Evolutionary conservation across 2,797 vertebrate genomes (phyloP), one percentile per base, ranked within the genome.

Genomic region (Falco biarmicus): DNA sequence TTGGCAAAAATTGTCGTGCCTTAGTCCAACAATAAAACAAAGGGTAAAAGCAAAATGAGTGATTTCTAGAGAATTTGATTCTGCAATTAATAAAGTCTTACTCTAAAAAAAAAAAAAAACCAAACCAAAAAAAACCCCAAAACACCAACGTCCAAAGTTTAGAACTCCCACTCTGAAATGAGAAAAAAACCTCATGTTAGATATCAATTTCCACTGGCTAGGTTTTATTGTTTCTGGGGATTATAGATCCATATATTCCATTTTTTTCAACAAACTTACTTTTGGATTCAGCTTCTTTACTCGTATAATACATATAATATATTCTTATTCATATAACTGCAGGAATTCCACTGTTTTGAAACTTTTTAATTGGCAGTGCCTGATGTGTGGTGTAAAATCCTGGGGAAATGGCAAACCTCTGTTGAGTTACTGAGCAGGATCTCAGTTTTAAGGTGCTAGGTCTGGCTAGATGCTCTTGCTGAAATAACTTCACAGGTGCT

Each of bases 11-110:
- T 85, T 89, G 32, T 59, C 84, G 39, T 93, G 85, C 50, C 47
- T 95, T 89, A 68, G 22, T 80, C 75, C 69, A 94, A 74, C 73
- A 94, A 69, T 80, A 89, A 96, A 96, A 92, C 59, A 97, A 79
- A 89, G 51, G n/a, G 74, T 92, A 86, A 95, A 95, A 90, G 92
- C 66, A 97, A 96, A 96, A 93, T 56, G 80, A 90, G 63, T 75
- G 57, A 75, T 83, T 97, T 94, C 57, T 74, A 85, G 69, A 97
- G 80, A 92, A 89, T 95, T 92, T 94, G 86, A 61, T 97, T 96
- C 81, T 96, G 61, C 88, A 94, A 82, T 95, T 93, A 73, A 95
- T 80, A 87, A 93, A 59, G 29, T 93, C 53, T 77, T 93, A 87
- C 89, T 88, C 50, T 93, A 84, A 91, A 84, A 91, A 56, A 19